phyloP scores from a whole-genome alignment of 2,888 invertebrate genomes.

The Caenorhabditis imperialis region DNA sequence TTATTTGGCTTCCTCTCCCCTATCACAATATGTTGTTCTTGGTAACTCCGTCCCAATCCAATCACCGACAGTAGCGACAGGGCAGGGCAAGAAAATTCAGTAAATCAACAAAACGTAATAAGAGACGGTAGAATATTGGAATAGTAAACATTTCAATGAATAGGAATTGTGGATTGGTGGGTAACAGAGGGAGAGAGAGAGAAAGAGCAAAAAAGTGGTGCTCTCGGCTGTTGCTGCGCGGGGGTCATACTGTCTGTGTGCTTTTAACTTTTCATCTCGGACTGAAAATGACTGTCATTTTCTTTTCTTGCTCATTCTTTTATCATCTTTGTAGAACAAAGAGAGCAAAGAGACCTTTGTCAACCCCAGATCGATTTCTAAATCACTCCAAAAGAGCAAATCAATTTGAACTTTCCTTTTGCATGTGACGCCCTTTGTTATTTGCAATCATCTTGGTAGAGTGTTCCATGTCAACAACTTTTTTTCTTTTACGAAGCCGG shows the following conservation, averaged over 20 bases:
- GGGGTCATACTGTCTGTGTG: slow-evolving; percentile 47
- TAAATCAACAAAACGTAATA: slow-evolving; percentile 57
- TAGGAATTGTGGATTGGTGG: slow-evolving; percentile 49
- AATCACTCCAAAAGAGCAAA: no score
- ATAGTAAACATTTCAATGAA: slow-evolving; percentile 57
- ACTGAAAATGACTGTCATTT: slow-evolving; percentile 47
- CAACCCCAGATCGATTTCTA: no score
- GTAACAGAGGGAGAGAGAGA: no score
- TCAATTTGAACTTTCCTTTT: no score
- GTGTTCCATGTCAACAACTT: no score
- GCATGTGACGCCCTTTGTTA: no score
- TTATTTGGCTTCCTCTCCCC: no score
- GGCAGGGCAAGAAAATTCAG: slow-evolving; percentile 50
- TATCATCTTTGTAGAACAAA: slow-evolving; percentile 20
- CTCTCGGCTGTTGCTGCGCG: slow-evolving; percentile 19
- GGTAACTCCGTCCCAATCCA: no score
- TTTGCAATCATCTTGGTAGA: no score
- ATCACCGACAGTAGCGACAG: slow-evolving; percentile 37
- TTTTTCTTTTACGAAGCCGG: no score
- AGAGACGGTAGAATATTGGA: slow-evolving; percentile 57
- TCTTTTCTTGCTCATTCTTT: slow-evolving; percentile 7
- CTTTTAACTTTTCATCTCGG: slow-evolving; percentile 55
- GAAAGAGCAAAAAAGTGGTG: slow-evolving; percentile 36
- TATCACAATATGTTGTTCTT: no score
- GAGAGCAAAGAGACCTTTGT: no score